Evolutionary conservation across 2,113 vertebrate species (phyloP).

Genomic region (Chaetorhynchus papuensis): DNA sequence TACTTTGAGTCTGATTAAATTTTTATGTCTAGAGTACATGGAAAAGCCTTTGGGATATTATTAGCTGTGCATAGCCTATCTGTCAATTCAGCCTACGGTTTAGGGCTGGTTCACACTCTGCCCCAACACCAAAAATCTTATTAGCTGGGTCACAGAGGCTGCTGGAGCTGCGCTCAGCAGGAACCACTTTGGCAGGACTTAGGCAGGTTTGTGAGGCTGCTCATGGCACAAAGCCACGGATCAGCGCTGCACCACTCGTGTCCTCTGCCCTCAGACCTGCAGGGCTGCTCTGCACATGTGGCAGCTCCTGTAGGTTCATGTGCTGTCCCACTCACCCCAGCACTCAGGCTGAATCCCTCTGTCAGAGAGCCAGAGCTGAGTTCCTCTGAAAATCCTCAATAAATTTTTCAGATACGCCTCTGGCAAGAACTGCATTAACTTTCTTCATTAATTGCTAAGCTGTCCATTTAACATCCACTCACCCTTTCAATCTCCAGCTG

Average conservation of each 20-base stretch:
- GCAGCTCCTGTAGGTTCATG: rapidly evolving
- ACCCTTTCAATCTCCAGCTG: neutral
- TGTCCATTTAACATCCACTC: neutral
- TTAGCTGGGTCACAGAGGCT: neutral
- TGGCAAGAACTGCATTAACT: neutral
- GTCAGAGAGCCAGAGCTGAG: rapidly evolving
- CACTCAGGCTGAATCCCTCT: rapidly evolving
- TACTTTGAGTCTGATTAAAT: neutral
- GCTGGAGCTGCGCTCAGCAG: rapidly evolving
- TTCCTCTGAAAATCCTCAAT: neutral
- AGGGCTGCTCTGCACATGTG: neutral
- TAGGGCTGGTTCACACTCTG: neutral
- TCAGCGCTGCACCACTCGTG: rapidly evolving
- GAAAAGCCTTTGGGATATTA: neutral
- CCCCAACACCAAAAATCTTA: neutral
- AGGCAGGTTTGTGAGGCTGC: rapidly evolving
- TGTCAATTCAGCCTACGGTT: rapidly evolving
- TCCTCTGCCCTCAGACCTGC: neutral
- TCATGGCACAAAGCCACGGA: neutral
- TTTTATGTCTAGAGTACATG: neutral
- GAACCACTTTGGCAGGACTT: rapidly evolving
- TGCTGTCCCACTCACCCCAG: neutral
- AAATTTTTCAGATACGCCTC: neutral
- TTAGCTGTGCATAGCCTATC: neutral
- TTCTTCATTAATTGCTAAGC: neutral